These are phyloP conservation scores for Myzus persicae DNA, from an alignment of 1,140 invertebrate genomes.

Conservation along the genomic window DNA sequence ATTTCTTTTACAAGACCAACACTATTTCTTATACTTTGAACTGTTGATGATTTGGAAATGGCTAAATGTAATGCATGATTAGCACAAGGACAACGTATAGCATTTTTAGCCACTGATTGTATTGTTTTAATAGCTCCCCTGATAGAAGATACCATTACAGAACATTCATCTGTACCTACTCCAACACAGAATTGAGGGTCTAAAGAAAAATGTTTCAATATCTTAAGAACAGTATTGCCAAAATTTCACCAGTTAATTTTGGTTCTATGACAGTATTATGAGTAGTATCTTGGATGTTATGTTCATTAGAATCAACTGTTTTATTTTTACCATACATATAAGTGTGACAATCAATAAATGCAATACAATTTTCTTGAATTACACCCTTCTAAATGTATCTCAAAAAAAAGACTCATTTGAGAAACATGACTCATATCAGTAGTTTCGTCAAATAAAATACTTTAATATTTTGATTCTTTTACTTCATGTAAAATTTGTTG, in stretches of 20 bases:
- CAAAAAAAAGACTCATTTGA: background rate
- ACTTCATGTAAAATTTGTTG: no score
- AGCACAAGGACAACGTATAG: conserved; percentile 4
- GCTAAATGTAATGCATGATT: background rate
- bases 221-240: no score
- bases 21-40: conserved; percentile 9
- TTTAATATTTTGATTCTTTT: no score
- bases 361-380: background rate
- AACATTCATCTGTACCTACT: background rate
- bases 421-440: no score
- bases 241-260: no score
- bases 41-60: background rate
- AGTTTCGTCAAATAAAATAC: no score
- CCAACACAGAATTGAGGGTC: no score
- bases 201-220: no score
- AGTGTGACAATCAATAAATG: background rate
- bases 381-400: background rate
- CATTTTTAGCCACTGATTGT: background rate
- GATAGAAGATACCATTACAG: background rate
- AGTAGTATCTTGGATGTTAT: no score
- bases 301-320: background rate
- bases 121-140: background rate
- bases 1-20: conserved; percentile 2
- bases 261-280: no score
- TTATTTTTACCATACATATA: background rate